These are phyloP conservation scores for Hemitrygon akajei DNA, from an alignment of 2,797 vertebrate species.

Conservation along the genomic window DNA sequence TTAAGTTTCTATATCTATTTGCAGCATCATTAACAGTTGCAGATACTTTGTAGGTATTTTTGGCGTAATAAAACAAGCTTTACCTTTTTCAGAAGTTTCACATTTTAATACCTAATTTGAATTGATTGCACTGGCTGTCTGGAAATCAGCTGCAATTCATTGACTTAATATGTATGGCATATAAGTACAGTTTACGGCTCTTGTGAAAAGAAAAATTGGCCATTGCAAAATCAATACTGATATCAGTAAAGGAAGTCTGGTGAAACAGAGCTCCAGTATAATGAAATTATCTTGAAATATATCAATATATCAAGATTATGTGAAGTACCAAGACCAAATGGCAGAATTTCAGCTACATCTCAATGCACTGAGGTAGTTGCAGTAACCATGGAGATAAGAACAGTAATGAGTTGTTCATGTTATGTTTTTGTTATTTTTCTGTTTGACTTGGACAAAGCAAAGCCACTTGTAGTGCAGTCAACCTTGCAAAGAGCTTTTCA, in stretches of 20 bases:
- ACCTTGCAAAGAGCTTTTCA: no score
- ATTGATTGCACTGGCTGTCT: slow-evolving; percentile 41
- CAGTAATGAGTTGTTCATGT: not conserved
- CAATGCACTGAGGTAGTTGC: no score
- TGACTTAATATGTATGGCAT: slow-evolving; percentile 41
- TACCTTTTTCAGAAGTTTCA: slow-evolving; percentile 38
- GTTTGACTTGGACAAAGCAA: not conserved
- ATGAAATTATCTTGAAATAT: not conserved
- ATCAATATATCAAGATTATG: slow-evolving; percentile 12
- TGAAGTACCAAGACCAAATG: not conserved
- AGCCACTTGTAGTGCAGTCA: no score
- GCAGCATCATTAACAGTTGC: slow-evolving; percentile 12
- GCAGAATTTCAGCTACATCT: not conserved
- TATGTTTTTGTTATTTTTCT: not conserved
- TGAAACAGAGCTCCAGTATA: not conserved
- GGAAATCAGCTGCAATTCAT: slow-evolving; percentile 41
- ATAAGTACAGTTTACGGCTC: slow-evolving; percentile 10
- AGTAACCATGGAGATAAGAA: not conserved
- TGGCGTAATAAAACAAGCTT: not conserved
- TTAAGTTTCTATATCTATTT: slow-evolving; percentile 39
- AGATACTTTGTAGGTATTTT: not conserved
- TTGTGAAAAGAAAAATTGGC: not conserved
- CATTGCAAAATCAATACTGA: not conserved
- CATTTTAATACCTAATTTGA: slow-evolving; percentile 44
- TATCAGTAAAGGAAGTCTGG: not conserved